These are phyloP conservation scores for Notiomystis cincta DNA, from an alignment of 2,113 vertebrate species.

Conservation along the genomic window DNA sequence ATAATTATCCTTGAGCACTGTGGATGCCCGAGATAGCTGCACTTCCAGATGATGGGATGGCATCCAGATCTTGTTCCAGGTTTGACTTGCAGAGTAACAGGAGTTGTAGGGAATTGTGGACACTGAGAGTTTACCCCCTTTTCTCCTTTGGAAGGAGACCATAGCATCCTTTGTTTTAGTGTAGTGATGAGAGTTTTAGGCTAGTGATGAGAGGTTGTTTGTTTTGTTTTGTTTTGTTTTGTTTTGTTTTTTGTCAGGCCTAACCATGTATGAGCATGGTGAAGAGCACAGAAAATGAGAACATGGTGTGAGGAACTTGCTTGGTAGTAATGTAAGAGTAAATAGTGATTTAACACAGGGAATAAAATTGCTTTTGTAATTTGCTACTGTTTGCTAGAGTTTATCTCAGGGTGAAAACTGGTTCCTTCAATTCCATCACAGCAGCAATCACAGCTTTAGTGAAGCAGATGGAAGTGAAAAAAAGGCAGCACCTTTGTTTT, in stretches of 20 bases:
- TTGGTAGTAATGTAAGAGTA: not conserved
- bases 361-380: not conserved
- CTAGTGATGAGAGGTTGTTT: not conserved
- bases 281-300: not conserved
- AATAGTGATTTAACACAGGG: not conserved
- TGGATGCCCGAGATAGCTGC: not conserved
- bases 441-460: not conserved
- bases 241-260: not conserved
- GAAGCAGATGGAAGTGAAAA: slow-evolving; percentile 23
- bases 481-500: slow-evolving; percentile 50
- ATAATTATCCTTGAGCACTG: not conserved
- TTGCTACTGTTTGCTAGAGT: not conserved
- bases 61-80: not conserved
- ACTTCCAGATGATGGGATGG: not conserved
- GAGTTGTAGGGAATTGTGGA: not conserved
- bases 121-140: not conserved
- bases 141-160: not conserved
- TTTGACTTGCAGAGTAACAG: not conserved
- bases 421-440: not conserved
- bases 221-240: too few species aligned
- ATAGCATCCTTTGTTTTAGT: not conserved
- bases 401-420: not conserved
- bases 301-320: not conserved
- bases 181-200: not conserved
- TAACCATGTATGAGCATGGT: not conserved